Conservation (phyloP, 2,888 invertebrate genomes). For the Campoplex capitator region DNA sequence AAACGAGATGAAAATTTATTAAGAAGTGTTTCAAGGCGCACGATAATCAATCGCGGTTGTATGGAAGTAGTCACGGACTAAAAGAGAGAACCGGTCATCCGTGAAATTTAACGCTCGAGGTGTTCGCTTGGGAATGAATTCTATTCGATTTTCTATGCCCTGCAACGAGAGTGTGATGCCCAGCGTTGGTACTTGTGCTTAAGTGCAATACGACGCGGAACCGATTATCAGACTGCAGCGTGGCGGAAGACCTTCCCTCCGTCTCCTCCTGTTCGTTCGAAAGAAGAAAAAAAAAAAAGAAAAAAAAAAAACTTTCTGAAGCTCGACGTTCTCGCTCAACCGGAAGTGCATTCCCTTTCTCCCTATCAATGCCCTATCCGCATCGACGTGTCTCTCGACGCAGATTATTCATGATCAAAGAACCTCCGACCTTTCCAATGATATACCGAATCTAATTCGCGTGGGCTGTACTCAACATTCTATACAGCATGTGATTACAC, state of each 20-base stretch:
- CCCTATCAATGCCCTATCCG: slow-evolving; percentile 22
- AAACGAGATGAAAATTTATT: slow-evolving; percentile 11
- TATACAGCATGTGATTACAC: slow-evolving; percentile 12
- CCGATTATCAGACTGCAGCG: slow-evolving; percentile 61
- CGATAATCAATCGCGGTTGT: slow-evolving; percentile 54
- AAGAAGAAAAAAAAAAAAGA: not conserved
- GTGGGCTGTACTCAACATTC: slow-evolving; percentile 14
- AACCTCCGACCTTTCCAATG: slow-evolving; percentile 42
- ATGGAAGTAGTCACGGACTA: slow-evolving; percentile 54
- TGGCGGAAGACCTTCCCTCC: slow-evolving; percentile 42
- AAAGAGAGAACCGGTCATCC: slow-evolving; percentile 49
- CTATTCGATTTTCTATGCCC: slow-evolving; percentile 56
- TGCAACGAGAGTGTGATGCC: slow-evolving; percentile 36
- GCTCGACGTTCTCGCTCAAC: slow-evolving; percentile 58
- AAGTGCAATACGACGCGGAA: slow-evolving; percentile 59
- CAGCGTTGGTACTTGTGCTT: slow-evolving; percentile 25
- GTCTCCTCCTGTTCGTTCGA: not conserved
- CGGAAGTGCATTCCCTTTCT: slow-evolving; percentile 65
- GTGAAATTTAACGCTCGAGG: slow-evolving; percentile 67
- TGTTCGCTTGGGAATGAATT: slow-evolving; percentile 61
- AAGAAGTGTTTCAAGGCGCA: slow-evolving; percentile 55
- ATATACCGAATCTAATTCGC: slow-evolving; percentile 54
- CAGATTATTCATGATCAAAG: slow-evolving; percentile 65
- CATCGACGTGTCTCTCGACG: slow-evolving; percentile 43
- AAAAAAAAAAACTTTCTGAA: slow-evolving; percentile 48